Evolutionary conservation across 2,888 invertebrate species (phyloP), one percentile per base, ranked within the genome.

Genomic region (Baronia brevicornis): DNA sequence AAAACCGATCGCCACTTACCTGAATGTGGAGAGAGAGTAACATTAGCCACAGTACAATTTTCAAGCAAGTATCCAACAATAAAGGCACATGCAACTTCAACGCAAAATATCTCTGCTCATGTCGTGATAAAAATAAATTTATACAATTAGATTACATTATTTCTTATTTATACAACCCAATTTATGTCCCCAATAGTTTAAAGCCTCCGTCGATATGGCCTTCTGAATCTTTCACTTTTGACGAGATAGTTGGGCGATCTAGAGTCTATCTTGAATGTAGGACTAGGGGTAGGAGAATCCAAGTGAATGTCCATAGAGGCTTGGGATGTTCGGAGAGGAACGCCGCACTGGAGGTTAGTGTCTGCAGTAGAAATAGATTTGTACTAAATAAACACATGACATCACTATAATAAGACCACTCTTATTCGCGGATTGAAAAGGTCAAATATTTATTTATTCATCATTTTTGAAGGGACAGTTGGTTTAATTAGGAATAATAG

Each of bases 71-170:
- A 51, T 48, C 48, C 48, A 48, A 54, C 48, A 51, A 50, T 47
- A 55, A 62, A 54, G 52, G 49, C 54, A 54, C 71, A 71, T 70
- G 69, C 72, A 68, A 48, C 26, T 32, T 28, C 28, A 28, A 32
- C 32, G 13, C 48, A 48, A 54, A 48, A 59, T 72, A 77, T 69
- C 78, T 78, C 78, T 79, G 78, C 75, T 75, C 74, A 60, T 48
- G 62, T 52, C 50, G 50, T 42, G 51, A 54, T 44, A 44, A 44
- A 48, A 43, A 47, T 43, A 35, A 48, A 41, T 52, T 36, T 34
- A 41, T 44, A 41, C 20, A 37, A 41, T 24, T 37, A 33, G 40
- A 43, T 28, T 33, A 35, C 38, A 46, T 54, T 59, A 58, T 60
- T 61, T 54, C 43, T 58, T 60, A 53, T 44, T 48, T 53, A 54